Evolutionary conservation across 2,113 vertebrate genomes (phyloP).

Genomic region (Rhinichthys klamathensis): DNA sequence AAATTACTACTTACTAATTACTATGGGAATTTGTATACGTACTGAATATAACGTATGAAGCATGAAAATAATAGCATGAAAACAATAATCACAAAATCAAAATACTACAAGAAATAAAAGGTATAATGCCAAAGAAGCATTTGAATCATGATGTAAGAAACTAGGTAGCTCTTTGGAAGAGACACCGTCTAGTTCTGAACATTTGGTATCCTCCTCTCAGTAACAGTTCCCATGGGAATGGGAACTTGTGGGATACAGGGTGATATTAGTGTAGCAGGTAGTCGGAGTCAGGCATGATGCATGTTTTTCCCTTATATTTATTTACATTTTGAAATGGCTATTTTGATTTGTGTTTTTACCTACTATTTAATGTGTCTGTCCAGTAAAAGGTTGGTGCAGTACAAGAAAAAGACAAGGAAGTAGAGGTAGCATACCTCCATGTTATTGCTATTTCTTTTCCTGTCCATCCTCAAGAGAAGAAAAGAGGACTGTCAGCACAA

Average conservation of each 20-base stretch:
- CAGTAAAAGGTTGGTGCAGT: background rate
- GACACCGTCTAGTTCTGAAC: background rate
- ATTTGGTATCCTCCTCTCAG: background rate
- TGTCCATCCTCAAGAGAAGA: slow-evolving; percentile 37
- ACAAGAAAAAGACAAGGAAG: background rate
- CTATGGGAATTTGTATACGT: no score
- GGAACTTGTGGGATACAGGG: background rate
- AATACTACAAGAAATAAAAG: slow-evolving; percentile 37
- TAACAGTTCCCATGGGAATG: slow-evolving; percentile 9
- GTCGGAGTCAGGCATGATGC: background rate
- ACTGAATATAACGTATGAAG: no score
- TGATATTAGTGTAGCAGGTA: background rate
- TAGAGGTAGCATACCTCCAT: background rate
- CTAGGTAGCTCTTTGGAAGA: background rate
- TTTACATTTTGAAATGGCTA: background rate
- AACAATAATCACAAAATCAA: no score
- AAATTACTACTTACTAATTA: background rate
- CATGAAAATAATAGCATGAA: background rate
- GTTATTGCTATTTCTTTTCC: background rate
- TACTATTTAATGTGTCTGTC: background rate
- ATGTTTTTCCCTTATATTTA: background rate
- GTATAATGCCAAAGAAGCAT: background rate
- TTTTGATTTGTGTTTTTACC: background rate
- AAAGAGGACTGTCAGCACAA: slow-evolving; percentile 40
- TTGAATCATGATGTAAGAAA: slow-evolving; percentile 10